A percentile compares a stretch with the other conserved stretches of the same genome.
Conservation (phyloP, 1,140 invertebrate species). For the Ostrea denselamellosa region DNA sequence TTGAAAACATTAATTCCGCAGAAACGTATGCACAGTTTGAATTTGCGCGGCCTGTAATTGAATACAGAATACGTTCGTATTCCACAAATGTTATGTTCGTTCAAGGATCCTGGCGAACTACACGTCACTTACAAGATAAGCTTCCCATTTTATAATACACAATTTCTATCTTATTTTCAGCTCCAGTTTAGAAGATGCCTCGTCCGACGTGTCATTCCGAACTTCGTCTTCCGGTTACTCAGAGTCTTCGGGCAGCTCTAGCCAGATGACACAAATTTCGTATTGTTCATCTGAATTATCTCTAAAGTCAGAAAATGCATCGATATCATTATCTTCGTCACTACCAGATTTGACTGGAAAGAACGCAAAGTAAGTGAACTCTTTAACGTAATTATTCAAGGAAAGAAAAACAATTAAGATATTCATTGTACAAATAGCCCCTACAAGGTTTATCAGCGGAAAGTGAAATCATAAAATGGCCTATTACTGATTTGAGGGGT, state of each 20-base stretch:
- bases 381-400: not conserved
- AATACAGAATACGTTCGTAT: too few species aligned
- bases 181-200: not conserved
- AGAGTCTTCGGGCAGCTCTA: not conserved
- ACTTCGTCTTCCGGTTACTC: conserved; percentile 15
- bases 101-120: too few species aligned
- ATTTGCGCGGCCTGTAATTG: too few species aligned
- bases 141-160: not conserved
- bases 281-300: conserved; percentile 8
- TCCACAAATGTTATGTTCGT: too few species aligned
- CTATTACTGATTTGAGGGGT: too few species aligned
- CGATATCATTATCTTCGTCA: not conserved
- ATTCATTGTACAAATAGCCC: not conserved
- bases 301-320: not conserved
- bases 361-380: not conserved
- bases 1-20: too few species aligned
- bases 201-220: not conserved
- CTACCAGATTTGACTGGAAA: conserved; percentile 4
- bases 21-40: too few species aligned
- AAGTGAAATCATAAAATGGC: too few species aligned
- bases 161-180: not conserved
- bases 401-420: not conserved
- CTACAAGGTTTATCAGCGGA: not conserved
- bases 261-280: not conserved
- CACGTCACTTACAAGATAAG: too few species aligned